These are phyloP conservation scores for Ariopsis seemanni DNA, from an alignment of 2,113 vertebrate genomes.

Conservation along the genomic window DNA sequence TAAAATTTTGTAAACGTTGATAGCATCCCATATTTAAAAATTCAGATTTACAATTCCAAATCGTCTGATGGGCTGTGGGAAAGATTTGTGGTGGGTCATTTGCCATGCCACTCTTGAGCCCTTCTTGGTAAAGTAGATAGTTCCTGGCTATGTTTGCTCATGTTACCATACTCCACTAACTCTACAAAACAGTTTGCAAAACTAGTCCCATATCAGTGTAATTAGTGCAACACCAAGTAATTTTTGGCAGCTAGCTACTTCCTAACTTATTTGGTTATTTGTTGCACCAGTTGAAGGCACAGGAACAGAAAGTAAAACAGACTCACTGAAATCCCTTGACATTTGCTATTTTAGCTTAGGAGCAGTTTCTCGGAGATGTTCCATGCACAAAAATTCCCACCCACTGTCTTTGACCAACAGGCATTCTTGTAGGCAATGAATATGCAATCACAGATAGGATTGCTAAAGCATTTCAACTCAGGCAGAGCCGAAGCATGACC, in stretches of 20 bases:
- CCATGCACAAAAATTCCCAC: neutral
- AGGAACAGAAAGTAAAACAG: neutral
- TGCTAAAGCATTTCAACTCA: neutral
- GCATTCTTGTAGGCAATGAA: neutral
- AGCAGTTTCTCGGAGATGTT: neutral
- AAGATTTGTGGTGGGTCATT: neutral
- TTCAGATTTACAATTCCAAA: neutral
- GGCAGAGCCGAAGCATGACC: neutral
- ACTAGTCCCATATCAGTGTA: neutral
- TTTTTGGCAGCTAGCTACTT: neutral
- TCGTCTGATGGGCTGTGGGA: neutral
- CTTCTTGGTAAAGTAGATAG: neutral
- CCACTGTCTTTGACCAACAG: slow-evolving; percentile 16
- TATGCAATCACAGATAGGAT: neutral
- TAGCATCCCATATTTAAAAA: neutral
- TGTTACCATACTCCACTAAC: no score
- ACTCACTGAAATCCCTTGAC: neutral
- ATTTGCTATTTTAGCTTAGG: neutral
- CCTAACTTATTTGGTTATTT: neutral
- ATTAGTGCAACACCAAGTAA: neutral
- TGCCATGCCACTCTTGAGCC: neutral
- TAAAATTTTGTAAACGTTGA: neutral
- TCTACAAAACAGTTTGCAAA: neutral
- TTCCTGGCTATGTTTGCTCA: neutral
- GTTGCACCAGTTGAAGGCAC: neutral